Base-by-base conservation (phyloP, 2,797 vertebrate species). In the Pitangus sulphuratus region DNA sequence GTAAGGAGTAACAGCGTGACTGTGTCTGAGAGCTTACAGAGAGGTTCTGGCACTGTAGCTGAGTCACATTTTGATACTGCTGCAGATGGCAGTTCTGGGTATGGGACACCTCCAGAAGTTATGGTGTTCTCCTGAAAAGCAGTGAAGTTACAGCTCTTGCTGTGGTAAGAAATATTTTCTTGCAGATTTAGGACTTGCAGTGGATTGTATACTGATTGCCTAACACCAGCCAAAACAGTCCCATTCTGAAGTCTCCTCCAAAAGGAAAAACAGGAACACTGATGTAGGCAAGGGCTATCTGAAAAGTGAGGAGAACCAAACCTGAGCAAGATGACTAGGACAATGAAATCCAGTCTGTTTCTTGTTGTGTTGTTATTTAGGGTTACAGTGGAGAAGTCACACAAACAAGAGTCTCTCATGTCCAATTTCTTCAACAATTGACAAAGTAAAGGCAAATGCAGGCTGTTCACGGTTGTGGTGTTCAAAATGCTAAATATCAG, bases 41-140 rank as follows among this genome's bases (percentile, higher is more conserved):
- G 26, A 58, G 12, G 21, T 31, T 84, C 64, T 79, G 87, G 44
- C 13, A 1, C 44, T n/a, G 33, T 12, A 57, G 74, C 61, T 44
- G 84, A 56, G 40, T 30, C 39, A 31, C 40, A 44, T 35, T 71
- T 85, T 86, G 42, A 35, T 86, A 31, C 21, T 93, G 75, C 89
- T 93, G 81, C 58, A 94, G 95, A 54, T 83, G 91, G 84, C 81
- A 93, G 72, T 53, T 68, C 60, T 65, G 53, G 81, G 17, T 26
- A n/a, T 5, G 7, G 48, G 28, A 69, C 15, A 12, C 11, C 16
- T 58, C 47, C 44, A 47, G 24, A 87, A 71, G 20, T 39, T 75
- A 15, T 0, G 13, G 11, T 71, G 5, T 44, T 58, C n/a, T 54
- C 40, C 57, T 64, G 50, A 30, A 80, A 70, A 84, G 50, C 11